Evolutionary conservation across 2,113 vertebrate genomes (phyloP).

Genomic region (Verasper variegatus): DNA sequence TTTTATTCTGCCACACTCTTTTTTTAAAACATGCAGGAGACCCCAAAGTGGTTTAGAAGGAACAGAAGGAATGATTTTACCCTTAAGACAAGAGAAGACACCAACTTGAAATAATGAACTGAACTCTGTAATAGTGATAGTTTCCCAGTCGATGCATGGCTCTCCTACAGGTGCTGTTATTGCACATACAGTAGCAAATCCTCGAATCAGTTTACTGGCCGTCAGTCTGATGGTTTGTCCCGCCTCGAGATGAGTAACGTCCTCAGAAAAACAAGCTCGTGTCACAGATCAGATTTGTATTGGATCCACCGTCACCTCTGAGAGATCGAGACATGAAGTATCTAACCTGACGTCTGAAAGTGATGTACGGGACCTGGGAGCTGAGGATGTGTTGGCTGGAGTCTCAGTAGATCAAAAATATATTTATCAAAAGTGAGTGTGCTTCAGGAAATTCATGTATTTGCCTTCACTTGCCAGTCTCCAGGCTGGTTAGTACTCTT

Average conservation of each 20-base stretch:
- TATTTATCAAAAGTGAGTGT: conserved; percentile 16
- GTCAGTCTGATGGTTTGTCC: conserved; percentile 72
- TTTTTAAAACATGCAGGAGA: neutral
- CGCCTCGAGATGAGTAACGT: conserved; percentile 58
- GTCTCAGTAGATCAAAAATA: conserved; percentile 4
- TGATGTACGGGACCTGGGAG: neutral
- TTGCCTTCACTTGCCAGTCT: no score
- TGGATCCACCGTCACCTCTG: conserved; percentile 31
- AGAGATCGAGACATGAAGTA: conserved; percentile 19
- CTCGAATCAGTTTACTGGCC: conserved; percentile 54
- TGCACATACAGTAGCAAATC: conserved; percentile 39
- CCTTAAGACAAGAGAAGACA: conserved; percentile 8
- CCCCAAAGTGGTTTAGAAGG: no score
- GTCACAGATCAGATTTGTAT: conserved; percentile 37
- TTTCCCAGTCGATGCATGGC: conserved; percentile 56
- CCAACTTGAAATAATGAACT: conserved; percentile 17
- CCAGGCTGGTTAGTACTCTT: no score
- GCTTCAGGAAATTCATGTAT: neutral
- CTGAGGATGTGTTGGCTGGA: neutral
- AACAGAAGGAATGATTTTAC: conserved; percentile 10
- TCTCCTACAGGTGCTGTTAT: conserved; percentile 36
- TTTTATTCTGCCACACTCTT: neutral
- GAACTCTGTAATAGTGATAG: conserved; percentile 42
- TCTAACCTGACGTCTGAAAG: conserved; percentile 7
- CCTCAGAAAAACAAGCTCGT: conserved; percentile 34